phyloP scores from a whole-genome alignment of 2,113 vertebrate species.

The Coregonus clupeaformis region DNA sequence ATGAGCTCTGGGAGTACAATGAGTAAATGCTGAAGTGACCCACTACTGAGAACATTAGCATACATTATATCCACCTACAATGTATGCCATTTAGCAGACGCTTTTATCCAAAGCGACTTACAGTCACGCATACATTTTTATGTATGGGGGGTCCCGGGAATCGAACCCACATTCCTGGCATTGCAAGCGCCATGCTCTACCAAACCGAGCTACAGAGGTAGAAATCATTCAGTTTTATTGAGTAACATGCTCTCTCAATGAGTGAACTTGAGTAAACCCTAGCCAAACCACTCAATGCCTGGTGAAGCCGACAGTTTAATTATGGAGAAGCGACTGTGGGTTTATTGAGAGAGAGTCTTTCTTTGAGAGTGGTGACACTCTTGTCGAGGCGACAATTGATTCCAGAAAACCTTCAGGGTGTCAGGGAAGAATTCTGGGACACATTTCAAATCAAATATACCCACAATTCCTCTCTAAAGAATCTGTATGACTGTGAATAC shows the following conservation, averaged over 20 bases:
- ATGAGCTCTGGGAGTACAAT: neutral
- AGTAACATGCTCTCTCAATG: neutral
- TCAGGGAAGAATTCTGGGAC: constrained; percentile 29
- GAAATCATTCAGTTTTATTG: no score
- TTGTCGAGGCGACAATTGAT: constrained; percentile 35
- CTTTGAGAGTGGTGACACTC: constrained; percentile 24
- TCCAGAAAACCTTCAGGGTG: constrained; percentile 40
- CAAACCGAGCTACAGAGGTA: no score
- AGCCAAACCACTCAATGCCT: neutral
- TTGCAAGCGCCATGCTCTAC: no score
- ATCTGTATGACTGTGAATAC: constrained; percentile 32
- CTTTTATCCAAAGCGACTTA: no score
- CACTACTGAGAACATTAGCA: no score
- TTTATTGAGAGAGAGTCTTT: neutral
- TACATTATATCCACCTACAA: no score
- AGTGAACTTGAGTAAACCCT: neutral
- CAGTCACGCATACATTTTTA: no score
- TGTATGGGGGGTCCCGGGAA: no score
- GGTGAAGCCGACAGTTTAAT: neutral
- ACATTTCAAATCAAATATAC: constrained; percentile 35
- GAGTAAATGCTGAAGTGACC: no score
- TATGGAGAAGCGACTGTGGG: neutral
- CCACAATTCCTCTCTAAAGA: constrained; percentile 32
- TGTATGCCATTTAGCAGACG: no score
- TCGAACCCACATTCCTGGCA: no score